phyloP scores from a whole-genome alignment of 2,888 invertebrate genomes.

The Hirtodrosophila alboralis region DNA sequence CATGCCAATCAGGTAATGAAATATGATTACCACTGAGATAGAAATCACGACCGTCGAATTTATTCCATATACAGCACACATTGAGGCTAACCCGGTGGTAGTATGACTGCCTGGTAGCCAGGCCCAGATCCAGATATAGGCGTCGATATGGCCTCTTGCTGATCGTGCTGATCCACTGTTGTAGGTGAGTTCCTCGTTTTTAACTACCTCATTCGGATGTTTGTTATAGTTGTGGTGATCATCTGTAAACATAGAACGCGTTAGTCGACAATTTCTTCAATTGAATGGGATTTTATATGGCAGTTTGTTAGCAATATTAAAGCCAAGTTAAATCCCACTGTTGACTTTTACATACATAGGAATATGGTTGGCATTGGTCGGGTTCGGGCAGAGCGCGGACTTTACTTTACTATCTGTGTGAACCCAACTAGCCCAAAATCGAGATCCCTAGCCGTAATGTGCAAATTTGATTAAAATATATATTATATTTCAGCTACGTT shows the following conservation, averaged over 20 bases:
- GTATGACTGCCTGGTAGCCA: slow-evolving; percentile 7
- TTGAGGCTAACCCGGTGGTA: slow-evolving; percentile 2
- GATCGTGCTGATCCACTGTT: slow-evolving; percentile 84
- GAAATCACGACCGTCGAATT: slow-evolving; percentile 11
- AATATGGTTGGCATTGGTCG: slow-evolving; percentile 66
- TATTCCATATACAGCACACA: slow-evolving; percentile 10
- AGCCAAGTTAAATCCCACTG: slow-evolving; percentile 1
- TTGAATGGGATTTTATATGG: not conserved
- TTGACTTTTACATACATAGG: slow-evolving; percentile 31
- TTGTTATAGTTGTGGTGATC: slow-evolving; percentile 91
- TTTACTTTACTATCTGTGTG: too few species aligned
- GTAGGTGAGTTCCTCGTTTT: slow-evolving; percentile 95
- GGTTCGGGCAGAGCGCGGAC: slow-evolving; percentile 14
- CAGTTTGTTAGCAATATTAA: not conserved
- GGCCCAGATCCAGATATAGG: slow-evolving; percentile 19
- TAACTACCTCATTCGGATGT: slow-evolving; percentile 95
- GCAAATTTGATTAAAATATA: too few species aligned
- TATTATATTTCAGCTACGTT: not conserved
- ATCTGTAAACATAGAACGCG: slow-evolving; percentile 73
- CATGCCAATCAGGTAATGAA: slow-evolving; percentile 24
- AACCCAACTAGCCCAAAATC: too few species aligned
- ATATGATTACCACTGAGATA: slow-evolving; percentile 13
- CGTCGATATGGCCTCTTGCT: not conserved
- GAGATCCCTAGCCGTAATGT: too few species aligned
- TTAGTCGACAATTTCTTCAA: not conserved